A percentile compares a stretch with the other conserved stretches of the same genome.
These are phyloP conservation scores for Drosophila limbata DNA, from an alignment of 2,888 invertebrate genomes.

Conservation along the genomic window DNA sequence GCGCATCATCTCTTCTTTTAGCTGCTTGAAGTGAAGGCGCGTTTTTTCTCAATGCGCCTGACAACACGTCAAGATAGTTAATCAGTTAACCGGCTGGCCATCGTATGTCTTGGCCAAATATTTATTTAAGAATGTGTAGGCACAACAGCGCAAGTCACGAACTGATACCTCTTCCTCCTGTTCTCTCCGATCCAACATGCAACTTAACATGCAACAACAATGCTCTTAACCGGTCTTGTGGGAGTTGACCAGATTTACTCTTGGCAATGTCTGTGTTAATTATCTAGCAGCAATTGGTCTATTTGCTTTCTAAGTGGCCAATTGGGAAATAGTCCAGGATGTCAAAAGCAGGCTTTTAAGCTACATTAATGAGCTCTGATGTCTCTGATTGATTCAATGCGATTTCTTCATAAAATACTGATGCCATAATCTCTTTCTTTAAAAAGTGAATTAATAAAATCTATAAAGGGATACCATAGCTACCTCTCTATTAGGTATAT, in stretches of 20 bases:
- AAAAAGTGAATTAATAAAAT: too few species aligned
- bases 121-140: slow-evolving; percentile 43
- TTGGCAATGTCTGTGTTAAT: background rate
- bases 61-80: slow-evolving; percentile 73
- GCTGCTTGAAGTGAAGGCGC: slow-evolving; percentile 6
- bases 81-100: slow-evolving; percentile 54
- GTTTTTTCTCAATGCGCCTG: slow-evolving; percentile 67
- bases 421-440: too few species aligned
- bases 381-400: too few species aligned
- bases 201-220: too few species aligned
- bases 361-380: too few species aligned
- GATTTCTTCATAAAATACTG: too few species aligned
- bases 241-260: background rate
- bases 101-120: slow-evolving; percentile 52
- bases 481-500: too few species aligned
- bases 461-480: too few species aligned
- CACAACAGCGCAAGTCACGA: slow-evolving; percentile 22
- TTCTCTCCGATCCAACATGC: too few species aligned
- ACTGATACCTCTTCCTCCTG: background rate
- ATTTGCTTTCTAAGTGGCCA: background rate
- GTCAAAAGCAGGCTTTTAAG: too few species aligned
- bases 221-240: too few species aligned
- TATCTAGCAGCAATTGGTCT: background rate
- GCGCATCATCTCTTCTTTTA: background rate
- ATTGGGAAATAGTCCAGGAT: background rate